Conservation (phyloP, 2,888 invertebrate species). For the Macropis europaea region DNA sequence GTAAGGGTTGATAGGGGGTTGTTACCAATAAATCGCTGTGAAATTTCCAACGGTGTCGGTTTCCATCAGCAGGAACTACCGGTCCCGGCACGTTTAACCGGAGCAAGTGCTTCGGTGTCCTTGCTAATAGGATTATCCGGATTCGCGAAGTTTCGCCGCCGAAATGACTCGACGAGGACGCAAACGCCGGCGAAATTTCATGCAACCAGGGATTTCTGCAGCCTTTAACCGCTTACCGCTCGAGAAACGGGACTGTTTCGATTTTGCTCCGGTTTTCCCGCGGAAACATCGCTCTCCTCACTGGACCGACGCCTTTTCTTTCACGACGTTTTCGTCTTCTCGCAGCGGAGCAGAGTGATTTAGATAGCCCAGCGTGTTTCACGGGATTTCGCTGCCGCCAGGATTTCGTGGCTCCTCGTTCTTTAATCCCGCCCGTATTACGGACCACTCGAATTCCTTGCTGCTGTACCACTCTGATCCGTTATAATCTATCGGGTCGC, state of each 20-base stretch:
- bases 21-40: constrained; percentile 41
- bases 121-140: constrained; percentile 64
- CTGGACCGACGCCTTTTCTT: background rate
- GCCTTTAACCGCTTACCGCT: constrained; percentile 6
- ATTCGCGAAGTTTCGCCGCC: constrained; percentile 58
- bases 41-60: constrained; percentile 49
- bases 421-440: background rate
- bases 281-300: background rate
- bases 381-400: background rate
- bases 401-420: background rate
- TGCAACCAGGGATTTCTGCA: constrained; percentile 46
- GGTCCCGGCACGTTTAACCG: constrained; percentile 54
- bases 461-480: background rate
- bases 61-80: constrained; percentile 57
- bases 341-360: background rate
- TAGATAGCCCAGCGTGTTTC: background rate
- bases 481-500: too few species aligned
- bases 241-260: constrained; percentile 21
- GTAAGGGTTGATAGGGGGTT: too few species aligned
- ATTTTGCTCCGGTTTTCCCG: constrained; percentile 7
- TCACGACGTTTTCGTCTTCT: background rate
- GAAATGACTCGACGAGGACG: constrained; percentile 50
- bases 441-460: background rate
- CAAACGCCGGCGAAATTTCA: constrained; percentile 54
- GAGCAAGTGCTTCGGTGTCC: constrained; percentile 59